Evolutionary conservation across 2,797 vertebrate genomes (phyloP).

Genomic region (Agapornis canus): DNA sequence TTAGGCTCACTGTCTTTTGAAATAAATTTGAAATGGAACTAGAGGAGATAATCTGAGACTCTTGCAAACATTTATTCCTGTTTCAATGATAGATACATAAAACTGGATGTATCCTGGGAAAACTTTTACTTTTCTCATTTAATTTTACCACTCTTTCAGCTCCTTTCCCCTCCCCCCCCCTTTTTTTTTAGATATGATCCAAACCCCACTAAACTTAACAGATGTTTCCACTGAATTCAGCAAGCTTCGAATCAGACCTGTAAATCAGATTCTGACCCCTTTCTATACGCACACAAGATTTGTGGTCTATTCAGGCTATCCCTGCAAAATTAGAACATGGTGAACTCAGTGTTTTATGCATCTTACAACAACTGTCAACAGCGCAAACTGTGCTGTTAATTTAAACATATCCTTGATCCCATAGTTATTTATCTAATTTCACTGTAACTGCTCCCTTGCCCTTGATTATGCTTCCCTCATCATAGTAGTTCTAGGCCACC

Average conservation of each 20-base stretch:
- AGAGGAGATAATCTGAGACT: neutral
- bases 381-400: neutral
- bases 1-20: neutral
- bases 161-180: fast-evolving
- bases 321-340: neutral
- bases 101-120: neutral
- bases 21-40: neutral
- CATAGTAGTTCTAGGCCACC: neutral
- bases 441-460: neutral
- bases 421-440: neutral
- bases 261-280: neutral
- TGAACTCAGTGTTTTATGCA: neutral
- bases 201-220: neutral
- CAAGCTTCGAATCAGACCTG: neutral
- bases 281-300: neutral
- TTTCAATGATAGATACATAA: neutral
- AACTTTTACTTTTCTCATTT: neutral
- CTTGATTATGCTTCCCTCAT: neutral
- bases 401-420: neutral
- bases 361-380: neutral
- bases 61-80: neutral
- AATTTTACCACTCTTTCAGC: neutral
- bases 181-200: neutral
- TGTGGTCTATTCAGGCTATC: neutral
- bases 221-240: neutral